A percentile compares a stretch with the other conserved stretches of the same genome.
Evolutionary conservation across 2,797 vertebrate species (phyloP).

Genomic region (Alexandromys oeconomus): DNA sequence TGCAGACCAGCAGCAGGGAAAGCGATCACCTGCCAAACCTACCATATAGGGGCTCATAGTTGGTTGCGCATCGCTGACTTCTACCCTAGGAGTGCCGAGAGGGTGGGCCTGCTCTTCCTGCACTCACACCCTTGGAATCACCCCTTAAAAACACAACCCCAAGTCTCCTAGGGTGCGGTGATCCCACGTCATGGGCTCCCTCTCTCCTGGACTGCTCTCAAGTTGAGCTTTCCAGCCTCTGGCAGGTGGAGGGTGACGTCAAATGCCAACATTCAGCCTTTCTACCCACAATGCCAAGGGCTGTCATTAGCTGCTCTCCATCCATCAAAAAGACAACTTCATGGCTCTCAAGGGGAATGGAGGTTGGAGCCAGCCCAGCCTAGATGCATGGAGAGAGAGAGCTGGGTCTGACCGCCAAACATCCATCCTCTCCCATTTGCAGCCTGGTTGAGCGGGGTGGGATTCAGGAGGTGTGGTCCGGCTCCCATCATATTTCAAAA

Average conservation of each 20-base stretch:
- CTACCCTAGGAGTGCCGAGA: background rate
- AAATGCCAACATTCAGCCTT: background rate
- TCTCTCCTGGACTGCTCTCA: background rate
- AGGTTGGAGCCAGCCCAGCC: background rate
- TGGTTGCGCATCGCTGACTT: background rate
- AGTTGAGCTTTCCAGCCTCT: background rate
- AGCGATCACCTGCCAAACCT: background rate
- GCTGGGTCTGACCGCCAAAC: background rate
- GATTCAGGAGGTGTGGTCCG: background rate
- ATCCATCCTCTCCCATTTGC: background rate
- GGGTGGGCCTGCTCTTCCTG: background rate
- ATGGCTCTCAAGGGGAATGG: background rate
- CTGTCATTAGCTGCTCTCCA: background rate
- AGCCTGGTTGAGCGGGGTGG: background rate
- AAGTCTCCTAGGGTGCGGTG: background rate
- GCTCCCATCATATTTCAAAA: background rate
- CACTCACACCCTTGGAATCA: rapidly evolving
- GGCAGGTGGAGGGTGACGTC: background rate
- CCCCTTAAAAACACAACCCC: background rate
- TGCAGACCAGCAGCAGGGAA: background rate
- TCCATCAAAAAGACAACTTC: background rate
- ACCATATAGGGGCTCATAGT: background rate
- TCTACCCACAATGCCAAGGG: background rate
- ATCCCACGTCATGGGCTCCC: background rate
- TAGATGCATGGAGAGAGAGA: too few relatives aligned